Evolutionary conservation across 2,797 vertebrate genomes (phyloP).

Genomic region (Anguilla marmorata): DNA sequence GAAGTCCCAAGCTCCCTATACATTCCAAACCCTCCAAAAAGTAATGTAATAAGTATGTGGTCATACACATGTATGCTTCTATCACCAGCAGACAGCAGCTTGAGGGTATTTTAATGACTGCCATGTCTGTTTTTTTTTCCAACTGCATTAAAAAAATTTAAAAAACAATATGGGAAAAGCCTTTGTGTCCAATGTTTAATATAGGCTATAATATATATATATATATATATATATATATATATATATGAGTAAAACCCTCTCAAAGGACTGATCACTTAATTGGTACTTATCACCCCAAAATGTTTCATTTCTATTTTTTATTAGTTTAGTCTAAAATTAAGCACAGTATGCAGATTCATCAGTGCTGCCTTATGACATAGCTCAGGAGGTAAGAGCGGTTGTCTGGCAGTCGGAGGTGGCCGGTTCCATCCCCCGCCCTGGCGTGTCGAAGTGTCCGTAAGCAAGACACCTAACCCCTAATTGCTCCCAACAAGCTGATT

Average conservation of each 20-base stretch:
- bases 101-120: slow-evolving; percentile 18
- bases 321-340: not conserved
- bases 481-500: too few relatives aligned
- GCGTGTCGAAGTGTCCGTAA: too few relatives aligned
- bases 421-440: too few relatives aligned
- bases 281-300: not conserved
- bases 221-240: not conserved
- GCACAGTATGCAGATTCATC: not conserved
- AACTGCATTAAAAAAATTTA: not conserved
- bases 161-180: not conserved
- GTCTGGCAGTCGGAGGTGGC: too few relatives aligned
- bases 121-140: not conserved
- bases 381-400: too few relatives aligned
- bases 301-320: not conserved
- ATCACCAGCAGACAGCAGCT: not conserved
- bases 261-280: not conserved
- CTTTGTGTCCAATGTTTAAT: not conserved
- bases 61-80: not conserved
- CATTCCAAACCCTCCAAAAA: not conserved
- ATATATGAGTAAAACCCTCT: not conserved
- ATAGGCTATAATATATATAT: not conserved
- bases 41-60: not conserved
- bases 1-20: not conserved
- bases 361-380: not conserved
- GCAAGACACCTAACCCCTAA: too few relatives aligned